These are phyloP conservation scores for Clarias fuscus DNA, from an alignment of 2,797 vertebrate species.

Conservation along the genomic window DNA sequence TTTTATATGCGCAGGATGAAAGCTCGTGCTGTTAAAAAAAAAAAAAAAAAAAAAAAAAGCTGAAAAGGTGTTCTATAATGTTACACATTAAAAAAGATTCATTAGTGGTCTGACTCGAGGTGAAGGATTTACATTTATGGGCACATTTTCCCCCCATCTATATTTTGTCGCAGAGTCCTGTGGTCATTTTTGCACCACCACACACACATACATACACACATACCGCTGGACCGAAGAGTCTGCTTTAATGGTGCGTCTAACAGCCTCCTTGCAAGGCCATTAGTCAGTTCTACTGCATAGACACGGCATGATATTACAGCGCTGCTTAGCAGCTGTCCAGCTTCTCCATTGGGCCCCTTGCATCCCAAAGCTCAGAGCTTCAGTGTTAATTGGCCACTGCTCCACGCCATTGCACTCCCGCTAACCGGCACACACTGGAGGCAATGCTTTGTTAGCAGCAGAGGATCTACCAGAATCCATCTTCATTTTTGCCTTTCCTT, in stretches of 20 bases:
- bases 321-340: slow-evolving; percentile 60
- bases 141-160: neutral
- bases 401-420: slow-evolving; percentile 36
- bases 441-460: slow-evolving; percentile 52
- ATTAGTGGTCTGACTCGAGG: slow-evolving; percentile 11
- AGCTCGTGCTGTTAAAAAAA: neutral
- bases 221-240: slow-evolving; percentile 39
- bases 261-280: slow-evolving; percentile 66
- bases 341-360: slow-evolving; percentile 45
- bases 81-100: slow-evolving; percentile 25
- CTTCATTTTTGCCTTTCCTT: slow-evolving; percentile 51
- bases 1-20: slow-evolving; percentile 24
- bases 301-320: slow-evolving; percentile 59
- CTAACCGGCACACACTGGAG: slow-evolving; percentile 43
- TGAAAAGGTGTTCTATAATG: slow-evolving; percentile 7
- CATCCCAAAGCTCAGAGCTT: slow-evolving; percentile 49
- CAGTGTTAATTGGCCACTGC: slow-evolving; percentile 45
- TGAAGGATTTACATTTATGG: slow-evolving; percentile 31
- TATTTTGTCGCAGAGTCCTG: slow-evolving; percentile 13
- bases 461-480: slow-evolving; percentile 47
- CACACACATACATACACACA: slow-evolving; percentile 25
- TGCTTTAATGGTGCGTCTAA: slow-evolving; percentile 66
- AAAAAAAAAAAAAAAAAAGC: neutral
- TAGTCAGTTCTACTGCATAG: slow-evolving; percentile 64
- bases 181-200: slow-evolving; percentile 33